phyloP scores from a whole-genome alignment of 2,113 vertebrate genomes.

The Choloepus hoffmanni region DNA sequence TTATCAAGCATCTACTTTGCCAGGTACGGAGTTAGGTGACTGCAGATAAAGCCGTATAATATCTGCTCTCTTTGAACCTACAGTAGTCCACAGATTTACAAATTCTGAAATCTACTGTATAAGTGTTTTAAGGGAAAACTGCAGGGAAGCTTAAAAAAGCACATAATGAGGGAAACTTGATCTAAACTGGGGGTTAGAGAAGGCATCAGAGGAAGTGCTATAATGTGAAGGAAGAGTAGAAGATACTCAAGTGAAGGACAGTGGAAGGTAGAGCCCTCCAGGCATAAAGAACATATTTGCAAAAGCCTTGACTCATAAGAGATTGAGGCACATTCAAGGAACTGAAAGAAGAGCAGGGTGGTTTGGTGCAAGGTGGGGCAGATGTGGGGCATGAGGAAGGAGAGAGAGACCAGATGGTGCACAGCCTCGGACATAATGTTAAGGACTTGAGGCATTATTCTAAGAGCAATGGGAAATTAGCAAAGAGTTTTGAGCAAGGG shows the following conservation, averaged over 20 bases:
- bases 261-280: background rate
- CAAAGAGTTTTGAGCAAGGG: background rate
- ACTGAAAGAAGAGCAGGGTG: background rate
- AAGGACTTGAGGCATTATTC: background rate
- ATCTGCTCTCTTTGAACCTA: background rate
- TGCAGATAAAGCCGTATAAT: background rate
- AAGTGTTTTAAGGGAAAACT: background rate
- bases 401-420: background rate
- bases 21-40: background rate
- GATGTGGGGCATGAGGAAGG: too few relatives aligned
- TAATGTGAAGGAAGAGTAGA: background rate
- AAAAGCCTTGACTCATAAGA: constrained; percentile 11
- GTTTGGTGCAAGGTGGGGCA: background rate
- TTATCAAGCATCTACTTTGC: constrained; percentile 7
- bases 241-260: background rate
- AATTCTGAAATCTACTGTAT: background rate
- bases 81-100: background rate
- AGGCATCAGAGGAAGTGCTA: background rate
- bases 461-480: background rate
- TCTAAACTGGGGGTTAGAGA: background rate
- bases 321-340: background rate
- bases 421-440: background rate
- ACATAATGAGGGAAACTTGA: background rate
- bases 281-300: background rate
- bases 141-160: background rate